phyloP scores from a whole-genome alignment of 2,888 invertebrate species.

The Cheilosia impressa region DNA sequence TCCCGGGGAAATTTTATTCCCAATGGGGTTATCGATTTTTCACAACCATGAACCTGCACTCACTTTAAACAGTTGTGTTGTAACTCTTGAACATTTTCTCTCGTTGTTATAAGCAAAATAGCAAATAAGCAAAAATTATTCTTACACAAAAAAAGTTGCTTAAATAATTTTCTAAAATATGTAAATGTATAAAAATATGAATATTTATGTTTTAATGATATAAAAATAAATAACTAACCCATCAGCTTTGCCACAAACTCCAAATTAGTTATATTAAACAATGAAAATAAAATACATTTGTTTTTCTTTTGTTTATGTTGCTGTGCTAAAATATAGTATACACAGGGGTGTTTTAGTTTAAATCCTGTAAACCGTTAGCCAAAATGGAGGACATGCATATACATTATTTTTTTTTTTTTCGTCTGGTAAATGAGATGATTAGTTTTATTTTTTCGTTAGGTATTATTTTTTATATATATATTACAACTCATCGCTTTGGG shows the following conservation, averaged over 20 bases:
- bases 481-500: not conserved
- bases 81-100: too few relatives aligned
- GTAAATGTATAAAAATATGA: conserved; percentile 7
- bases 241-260: conserved; percentile 76
- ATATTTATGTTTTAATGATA: conserved; percentile 7
- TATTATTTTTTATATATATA: not conserved
- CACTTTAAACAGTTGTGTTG: not conserved
- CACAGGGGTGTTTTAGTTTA: conserved; percentile 26
- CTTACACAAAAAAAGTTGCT: not conserved
- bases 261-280: conserved; percentile 56
- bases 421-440: conserved; percentile 16
- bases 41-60: not conserved
- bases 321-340: conserved; percentile 8
- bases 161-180: not conserved
- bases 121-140: conserved; percentile 20
- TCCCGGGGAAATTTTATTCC: too few relatives aligned
- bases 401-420: conserved; percentile 30
- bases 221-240: conserved; percentile 30
- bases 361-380: conserved; percentile 65
- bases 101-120: not conserved
- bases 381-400: conserved; percentile 75
- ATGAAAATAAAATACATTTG: conserved; percentile 7
- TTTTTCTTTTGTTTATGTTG: not conserved
- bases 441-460: conserved; percentile 7
- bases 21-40: too few relatives aligned